phyloP scores from a whole-genome alignment of 2,797 vertebrate species.

The Epinephelus coioides region DNA sequence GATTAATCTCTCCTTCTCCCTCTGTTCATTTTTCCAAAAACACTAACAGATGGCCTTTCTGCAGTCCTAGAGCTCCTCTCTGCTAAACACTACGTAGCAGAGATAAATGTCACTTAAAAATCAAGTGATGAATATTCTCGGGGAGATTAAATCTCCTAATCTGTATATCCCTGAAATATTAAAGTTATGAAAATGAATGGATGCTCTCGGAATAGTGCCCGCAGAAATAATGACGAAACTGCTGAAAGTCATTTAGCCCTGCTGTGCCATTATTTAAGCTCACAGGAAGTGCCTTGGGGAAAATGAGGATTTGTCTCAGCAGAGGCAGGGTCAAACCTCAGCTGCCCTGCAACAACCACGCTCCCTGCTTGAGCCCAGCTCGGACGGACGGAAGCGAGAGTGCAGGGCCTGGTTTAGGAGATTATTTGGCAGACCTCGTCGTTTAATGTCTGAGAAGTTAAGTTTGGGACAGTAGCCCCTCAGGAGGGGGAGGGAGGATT shows the following conservation, averaged over 20 bases:
- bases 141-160: constrained; percentile 77
- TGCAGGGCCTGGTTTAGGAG: constrained; percentile 32
- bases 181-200: constrained; percentile 67
- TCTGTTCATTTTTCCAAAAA: constrained; percentile 55
- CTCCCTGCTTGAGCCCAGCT: constrained; percentile 29
- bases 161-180: constrained; percentile 77
- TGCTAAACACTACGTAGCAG: constrained; percentile 55
- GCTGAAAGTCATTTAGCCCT: constrained; percentile 49
- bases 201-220: neutral
- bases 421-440: constrained; percentile 53
- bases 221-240: constrained; percentile 53
- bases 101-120: constrained; percentile 80
- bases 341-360: constrained; percentile 42
- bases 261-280: constrained; percentile 66
- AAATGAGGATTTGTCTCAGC: constrained; percentile 59
- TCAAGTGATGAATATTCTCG: constrained; percentile 71
- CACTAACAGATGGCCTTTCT: constrained; percentile 76
- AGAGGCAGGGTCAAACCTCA: constrained; percentile 47
- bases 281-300: constrained; percentile 49
- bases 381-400: constrained; percentile 24
- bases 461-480: constrained; percentile 51
- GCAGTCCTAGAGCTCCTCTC: constrained; percentile 47
- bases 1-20: constrained; percentile 49
- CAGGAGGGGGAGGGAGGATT: neutral
- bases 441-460: constrained; percentile 60